These are phyloP conservation scores for Caretta caretta DNA, from an alignment of 2,113 vertebrate genomes.

Conservation along the genomic window DNA sequence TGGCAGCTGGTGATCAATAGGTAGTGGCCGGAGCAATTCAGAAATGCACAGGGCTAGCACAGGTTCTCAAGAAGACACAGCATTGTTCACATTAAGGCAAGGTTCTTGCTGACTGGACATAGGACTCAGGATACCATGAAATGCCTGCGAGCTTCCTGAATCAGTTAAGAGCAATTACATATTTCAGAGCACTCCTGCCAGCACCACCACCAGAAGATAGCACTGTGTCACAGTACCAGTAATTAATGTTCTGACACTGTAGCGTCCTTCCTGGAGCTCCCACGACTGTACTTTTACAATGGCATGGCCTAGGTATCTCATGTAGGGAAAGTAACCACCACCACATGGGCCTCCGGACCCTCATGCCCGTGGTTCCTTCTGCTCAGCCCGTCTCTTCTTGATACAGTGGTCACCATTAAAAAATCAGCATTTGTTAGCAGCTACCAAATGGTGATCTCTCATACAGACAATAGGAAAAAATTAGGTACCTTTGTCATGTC, in stretches of 20 bases:
- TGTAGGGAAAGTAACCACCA: not conserved
- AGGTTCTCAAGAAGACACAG: conserved; percentile 7
- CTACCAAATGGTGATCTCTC: not conserved
- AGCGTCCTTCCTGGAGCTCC: not conserved
- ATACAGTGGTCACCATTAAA: not conserved
- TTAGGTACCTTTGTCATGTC: not conserved
- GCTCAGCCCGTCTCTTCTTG: not conserved
- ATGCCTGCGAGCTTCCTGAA: not conserved
- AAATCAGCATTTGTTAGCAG: not conserved
- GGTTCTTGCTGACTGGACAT: not conserved
- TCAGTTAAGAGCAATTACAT: not conserved
- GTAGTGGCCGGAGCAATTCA: conserved; percentile 71
- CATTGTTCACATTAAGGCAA: not conserved
- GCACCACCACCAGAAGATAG: not conserved
- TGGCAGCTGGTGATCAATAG: conserved; percentile 76
- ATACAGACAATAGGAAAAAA: not conserved
- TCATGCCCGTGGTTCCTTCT: not conserved
- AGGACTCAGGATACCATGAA: not conserved
- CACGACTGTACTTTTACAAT: not conserved
- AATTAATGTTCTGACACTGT: not conserved
- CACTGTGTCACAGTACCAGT: not conserved
- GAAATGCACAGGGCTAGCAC: conserved; percentile 50
- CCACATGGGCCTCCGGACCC: not conserved
- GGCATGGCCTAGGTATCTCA: not conserved
- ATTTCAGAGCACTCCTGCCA: not conserved